Percentiles rank a stretch among this genome's conserved stretches.
These are phyloP conservation scores for Diabrotica balteata DNA, from an alignment of 2,888 invertebrate genomes.

Conservation along the genomic window DNA sequence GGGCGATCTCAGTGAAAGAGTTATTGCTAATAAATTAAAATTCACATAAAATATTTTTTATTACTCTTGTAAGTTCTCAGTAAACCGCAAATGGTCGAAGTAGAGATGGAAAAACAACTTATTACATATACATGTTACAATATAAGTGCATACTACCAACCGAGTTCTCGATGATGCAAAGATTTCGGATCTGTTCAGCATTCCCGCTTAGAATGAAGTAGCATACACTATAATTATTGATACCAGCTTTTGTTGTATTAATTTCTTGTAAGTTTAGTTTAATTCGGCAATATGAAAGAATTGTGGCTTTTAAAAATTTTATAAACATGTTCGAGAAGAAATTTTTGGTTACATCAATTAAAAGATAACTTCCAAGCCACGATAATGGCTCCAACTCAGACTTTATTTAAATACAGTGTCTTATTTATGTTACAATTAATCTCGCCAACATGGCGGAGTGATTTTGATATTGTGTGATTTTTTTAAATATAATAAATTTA, in stretches of 20 bases:
- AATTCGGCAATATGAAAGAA: background rate
- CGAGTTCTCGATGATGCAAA: no score
- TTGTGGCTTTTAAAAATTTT: background rate
- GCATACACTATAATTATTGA: no score
- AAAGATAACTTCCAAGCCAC: conserved; percentile 17
- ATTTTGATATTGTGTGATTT: conserved; percentile 63
- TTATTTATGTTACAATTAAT: conserved; percentile 57
- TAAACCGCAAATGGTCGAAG: no score
- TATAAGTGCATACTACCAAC: no score
- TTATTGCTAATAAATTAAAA: no score
- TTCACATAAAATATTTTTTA: no score
- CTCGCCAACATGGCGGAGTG: conserved; percentile 56
- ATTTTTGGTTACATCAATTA: background rate
- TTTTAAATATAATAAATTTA: conserved; percentile 52
- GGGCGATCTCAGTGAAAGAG: no score
- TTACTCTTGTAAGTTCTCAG: no score
- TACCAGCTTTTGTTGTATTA: background rate
- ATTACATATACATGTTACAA: no score
- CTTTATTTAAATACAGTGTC: conserved; percentile 56
- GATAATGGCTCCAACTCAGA: conserved; percentile 46
- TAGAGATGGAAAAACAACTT: no score
- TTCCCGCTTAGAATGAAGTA: no score
- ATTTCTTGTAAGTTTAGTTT: background rate
- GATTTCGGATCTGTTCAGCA: no score
- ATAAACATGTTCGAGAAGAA: background rate